phyloP scores from a whole-genome alignment of 2,797 vertebrate species.

The Anniella stebbinsi region DNA sequence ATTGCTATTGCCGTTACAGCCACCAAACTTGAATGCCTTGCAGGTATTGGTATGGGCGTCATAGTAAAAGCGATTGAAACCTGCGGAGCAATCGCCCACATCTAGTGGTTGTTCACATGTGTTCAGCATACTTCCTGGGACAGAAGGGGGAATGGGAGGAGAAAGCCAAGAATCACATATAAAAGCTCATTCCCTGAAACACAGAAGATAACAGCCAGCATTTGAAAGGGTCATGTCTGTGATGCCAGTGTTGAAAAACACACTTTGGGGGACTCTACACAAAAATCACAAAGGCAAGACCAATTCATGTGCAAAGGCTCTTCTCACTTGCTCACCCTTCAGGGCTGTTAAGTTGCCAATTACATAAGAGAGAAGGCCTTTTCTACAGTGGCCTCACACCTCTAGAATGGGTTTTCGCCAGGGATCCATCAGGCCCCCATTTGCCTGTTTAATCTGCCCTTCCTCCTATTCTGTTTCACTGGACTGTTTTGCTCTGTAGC shows the following conservation, averaged over 20 bases:
- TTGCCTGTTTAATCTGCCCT: too few relatives aligned
- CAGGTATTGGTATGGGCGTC: neutral
- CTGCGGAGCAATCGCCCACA: neutral
- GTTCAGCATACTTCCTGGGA: neutral
- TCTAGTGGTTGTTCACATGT: neutral
- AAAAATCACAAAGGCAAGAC: neutral
- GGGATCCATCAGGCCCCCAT: too few relatives aligned
- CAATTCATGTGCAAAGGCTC: too few relatives aligned
- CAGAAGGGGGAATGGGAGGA: neutral
- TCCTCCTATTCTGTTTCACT: too few relatives aligned
- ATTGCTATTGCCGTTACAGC: neutral
- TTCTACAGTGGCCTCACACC: too few relatives aligned
- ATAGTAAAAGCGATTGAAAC: neutral
- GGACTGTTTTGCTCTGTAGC: too few relatives aligned
- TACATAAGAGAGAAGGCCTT: too few relatives aligned
- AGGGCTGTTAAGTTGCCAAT: too few relatives aligned
- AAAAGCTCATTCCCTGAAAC: neutral
- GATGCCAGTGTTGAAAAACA: neutral
- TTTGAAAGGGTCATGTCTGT: neutral
- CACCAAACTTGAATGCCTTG: constrained; percentile 8
- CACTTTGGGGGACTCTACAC: too few relatives aligned
- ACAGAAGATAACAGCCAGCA: too few relatives aligned
- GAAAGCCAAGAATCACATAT: neutral
- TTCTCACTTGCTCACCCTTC: too few relatives aligned
- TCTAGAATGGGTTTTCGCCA: too few relatives aligned